These are phyloP conservation scores for Macrosiphum euphorbiae DNA, from an alignment of 2,888 invertebrate species.

Conservation along the genomic window DNA sequence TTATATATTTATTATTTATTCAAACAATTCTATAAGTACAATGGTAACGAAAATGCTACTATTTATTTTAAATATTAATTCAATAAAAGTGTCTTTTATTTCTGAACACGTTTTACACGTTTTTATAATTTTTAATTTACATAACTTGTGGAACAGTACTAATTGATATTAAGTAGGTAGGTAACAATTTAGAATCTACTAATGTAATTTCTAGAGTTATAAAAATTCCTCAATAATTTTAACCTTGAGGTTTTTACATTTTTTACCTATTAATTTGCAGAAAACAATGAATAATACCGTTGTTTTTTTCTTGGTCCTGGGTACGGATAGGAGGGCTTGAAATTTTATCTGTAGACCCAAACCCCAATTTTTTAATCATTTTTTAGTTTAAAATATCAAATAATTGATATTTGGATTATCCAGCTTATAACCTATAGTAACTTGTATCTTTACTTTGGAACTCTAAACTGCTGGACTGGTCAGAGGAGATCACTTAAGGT, in stretches of 20 bases:
- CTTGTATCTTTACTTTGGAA: too few relatives aligned
- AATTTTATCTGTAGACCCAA: too few relatives aligned
- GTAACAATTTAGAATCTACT: not conserved
- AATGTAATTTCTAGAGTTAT: not conserved
- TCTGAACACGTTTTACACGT: not conserved
- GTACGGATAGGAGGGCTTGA: too few relatives aligned
- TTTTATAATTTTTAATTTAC: not conserved
- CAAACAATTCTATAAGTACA: not conserved
- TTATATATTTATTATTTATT: too few relatives aligned
- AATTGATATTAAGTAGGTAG: not conserved
- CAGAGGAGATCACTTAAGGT: too few relatives aligned
- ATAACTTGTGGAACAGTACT: not conserved
- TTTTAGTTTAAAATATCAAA: too few relatives aligned
- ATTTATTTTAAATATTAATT: not conserved
- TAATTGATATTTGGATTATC: too few relatives aligned
- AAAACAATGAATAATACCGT: not conserved
- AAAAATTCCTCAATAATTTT: not conserved
- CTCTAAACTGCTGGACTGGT: too few relatives aligned
- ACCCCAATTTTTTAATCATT: too few relatives aligned
- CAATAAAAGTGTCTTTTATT: not conserved
- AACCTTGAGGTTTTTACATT: not conserved
- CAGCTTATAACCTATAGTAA: too few relatives aligned
- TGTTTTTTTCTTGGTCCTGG: not conserved
- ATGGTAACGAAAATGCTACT: not conserved
- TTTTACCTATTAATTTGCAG: not conserved